phyloP scores from a whole-genome alignment of 2,113 vertebrate species.

The Sialia sialis region DNA sequence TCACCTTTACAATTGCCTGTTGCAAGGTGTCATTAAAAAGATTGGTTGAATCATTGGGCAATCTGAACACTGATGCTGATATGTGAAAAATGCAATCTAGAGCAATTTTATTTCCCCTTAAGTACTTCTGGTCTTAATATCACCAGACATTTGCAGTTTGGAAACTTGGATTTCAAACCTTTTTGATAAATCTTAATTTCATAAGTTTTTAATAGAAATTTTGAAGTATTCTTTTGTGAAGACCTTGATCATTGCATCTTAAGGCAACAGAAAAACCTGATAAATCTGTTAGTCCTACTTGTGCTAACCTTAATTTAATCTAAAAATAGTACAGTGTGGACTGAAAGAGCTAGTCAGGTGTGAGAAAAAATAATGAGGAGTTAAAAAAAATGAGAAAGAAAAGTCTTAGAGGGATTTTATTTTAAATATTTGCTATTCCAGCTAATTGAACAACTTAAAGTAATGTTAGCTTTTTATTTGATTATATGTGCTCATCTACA shows the following conservation, averaged over 20 bases:
- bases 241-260: background rate
- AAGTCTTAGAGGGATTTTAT: background rate
- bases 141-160: background rate
- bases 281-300: background rate
- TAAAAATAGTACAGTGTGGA: background rate
- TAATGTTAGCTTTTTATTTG: background rate
- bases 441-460: background rate
- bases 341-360: background rate
- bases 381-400: background rate
- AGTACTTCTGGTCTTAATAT: background rate
- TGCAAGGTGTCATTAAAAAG: conserved; percentile 44
- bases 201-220: background rate
- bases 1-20: conserved; percentile 49
- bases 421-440: background rate
- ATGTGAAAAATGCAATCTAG: background rate
- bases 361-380: background rate
- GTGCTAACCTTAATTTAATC: background rate
- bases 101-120: background rate
- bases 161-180: background rate
- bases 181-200: background rate
- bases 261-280: background rate
- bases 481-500: background rate
- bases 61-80: background rate
- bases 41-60: background rate
- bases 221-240: background rate